Conservation (phyloP, 2,888 invertebrate species). For the Trachelus tabidus region DNA sequence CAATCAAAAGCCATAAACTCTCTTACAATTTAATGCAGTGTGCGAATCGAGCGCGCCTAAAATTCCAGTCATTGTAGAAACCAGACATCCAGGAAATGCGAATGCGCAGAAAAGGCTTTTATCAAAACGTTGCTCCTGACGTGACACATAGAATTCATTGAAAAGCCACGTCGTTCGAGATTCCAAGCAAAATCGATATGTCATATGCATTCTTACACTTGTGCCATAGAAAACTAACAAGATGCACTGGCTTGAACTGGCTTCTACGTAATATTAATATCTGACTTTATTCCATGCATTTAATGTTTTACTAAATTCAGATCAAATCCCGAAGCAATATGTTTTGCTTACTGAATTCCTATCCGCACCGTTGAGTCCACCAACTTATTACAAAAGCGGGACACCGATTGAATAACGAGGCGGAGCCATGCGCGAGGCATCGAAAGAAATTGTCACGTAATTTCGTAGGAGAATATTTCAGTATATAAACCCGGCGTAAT, state of each 20-base stretch:
- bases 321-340: no score
- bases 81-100: neutral
- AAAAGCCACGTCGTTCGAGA: slow-evolving; percentile 36
- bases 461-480: slow-evolving; percentile 22
- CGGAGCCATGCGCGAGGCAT: neutral
- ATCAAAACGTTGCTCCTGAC: slow-evolving; percentile 35
- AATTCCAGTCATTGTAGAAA: no score
- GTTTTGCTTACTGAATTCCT: no score
- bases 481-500: slow-evolving; percentile 35
- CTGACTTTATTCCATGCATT: no score
- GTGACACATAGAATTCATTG: slow-evolving; percentile 33
- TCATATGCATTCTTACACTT: slow-evolving; percentile 26
- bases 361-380: neutral
- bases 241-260: no score
- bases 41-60: no score
- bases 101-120: slow-evolving; percentile 32
- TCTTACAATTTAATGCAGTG: no score
- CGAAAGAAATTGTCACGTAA: slow-evolving; percentile 34
- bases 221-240: no score
- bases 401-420: slow-evolving; percentile 28
- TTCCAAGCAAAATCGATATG: slow-evolving; percentile 35
- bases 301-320: no score
- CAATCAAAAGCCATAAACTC: no score
- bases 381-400: slow-evolving; percentile 4
- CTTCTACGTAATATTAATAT: no score